Percentiles rank a stretch among this genome's conserved stretches.
Evolutionary conservation across 2,113 vertebrate genomes (phyloP).

Genomic region (Heterocephalus glaber): DNA sequence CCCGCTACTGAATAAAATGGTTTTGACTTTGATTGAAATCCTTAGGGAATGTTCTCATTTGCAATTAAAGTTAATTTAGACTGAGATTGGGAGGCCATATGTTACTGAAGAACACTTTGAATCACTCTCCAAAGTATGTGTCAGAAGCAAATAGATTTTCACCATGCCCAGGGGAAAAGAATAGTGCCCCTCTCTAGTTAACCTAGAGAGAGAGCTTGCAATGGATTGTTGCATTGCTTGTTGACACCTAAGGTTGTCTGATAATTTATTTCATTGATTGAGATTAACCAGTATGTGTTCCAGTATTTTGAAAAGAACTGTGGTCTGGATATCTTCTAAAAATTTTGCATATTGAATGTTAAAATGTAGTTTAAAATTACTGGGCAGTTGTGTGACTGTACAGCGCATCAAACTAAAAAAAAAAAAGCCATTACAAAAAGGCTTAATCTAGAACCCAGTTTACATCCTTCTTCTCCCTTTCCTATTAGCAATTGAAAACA

Average conservation of each 20-base stretch:
- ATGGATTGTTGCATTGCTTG: constrained; percentile 8
- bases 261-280: constrained; percentile 12
- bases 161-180: background rate
- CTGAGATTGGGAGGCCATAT: background rate
- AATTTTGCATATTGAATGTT: constrained; percentile 34
- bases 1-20: background rate
- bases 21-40: constrained; percentile 38
- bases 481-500: constrained; percentile 26
- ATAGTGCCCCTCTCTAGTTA: background rate
- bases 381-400: background rate
- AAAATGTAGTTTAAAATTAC: background rate
- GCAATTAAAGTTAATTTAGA: constrained; percentile 35
- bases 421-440: background rate
- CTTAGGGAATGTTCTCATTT: background rate
- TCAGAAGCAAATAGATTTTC: constrained; percentile 14
- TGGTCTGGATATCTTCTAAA: background rate
- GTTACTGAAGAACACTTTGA: constrained; percentile 5
- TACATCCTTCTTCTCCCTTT: background rate
- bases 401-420: constrained; percentile 37
- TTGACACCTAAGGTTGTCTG: background rate
- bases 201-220: background rate
- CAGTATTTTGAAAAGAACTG: background rate
- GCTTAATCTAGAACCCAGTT: background rate
- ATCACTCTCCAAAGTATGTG: constrained; percentile 1
- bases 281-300: background rate